Conservation (phyloP, 2,888 invertebrate species). For the Chorisops tibialis region DNA sequence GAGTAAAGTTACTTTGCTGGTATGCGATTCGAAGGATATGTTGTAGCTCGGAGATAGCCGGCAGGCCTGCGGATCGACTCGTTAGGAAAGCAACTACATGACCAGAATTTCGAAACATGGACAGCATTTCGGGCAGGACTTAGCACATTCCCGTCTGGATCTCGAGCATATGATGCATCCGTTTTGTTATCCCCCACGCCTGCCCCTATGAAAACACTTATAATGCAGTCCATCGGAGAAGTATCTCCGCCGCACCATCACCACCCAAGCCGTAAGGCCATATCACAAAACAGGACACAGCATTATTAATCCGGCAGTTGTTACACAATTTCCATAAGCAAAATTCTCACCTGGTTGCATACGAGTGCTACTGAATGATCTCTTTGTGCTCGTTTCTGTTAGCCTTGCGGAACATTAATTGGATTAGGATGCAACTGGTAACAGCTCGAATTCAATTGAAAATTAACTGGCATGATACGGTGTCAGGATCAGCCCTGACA, state of each 20-base stretch:
- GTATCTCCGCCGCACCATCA: not conserved
- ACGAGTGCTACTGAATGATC: too few relatives aligned
- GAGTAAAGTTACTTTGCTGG: too few relatives aligned
- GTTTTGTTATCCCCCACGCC: not conserved
- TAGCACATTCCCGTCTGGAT: not conserved
- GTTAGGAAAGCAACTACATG: slow-evolving; percentile 31
- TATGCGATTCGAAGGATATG: too few relatives aligned
- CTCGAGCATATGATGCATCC: not conserved
- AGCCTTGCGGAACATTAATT: too few relatives aligned
- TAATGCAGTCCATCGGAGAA: not conserved
- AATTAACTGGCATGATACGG: too few relatives aligned
- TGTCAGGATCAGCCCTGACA: too few relatives aligned
- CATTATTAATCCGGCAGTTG: slow-evolving; percentile 5
- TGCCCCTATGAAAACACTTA: not conserved
- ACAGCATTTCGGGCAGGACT: not conserved
- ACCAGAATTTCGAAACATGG: slow-evolving; percentile 27
- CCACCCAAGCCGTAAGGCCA: not conserved
- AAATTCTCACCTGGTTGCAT: slow-evolving; percentile 20
- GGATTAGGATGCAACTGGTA: too few relatives aligned
- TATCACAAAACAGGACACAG: slow-evolving; percentile 19
- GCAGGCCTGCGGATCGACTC: slow-evolving; percentile 28
- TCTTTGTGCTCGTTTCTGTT: too few relatives aligned
- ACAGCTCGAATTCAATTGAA: too few relatives aligned
- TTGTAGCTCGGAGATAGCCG: not conserved
- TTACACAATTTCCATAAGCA: slow-evolving; percentile 12